Evolutionary conservation across 2,888 invertebrate genomes (phyloP).

Genomic region (Sclerodermus sp.): DNA sequence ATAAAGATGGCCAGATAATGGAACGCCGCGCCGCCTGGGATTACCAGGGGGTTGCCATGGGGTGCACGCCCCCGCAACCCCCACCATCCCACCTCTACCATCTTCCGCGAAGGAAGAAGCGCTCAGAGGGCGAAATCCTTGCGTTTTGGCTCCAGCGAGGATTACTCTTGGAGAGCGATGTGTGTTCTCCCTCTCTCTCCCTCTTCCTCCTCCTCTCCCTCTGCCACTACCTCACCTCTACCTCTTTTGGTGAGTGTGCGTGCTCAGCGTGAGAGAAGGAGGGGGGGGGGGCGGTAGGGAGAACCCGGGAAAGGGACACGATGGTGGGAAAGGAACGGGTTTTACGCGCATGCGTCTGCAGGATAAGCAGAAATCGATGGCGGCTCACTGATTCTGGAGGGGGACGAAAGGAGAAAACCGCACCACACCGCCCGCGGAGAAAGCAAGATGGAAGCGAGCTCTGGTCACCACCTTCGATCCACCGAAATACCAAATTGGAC

Average conservation of each 20-base stretch:
- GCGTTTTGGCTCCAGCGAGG: too few species aligned
- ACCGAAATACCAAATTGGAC: too few species aligned
- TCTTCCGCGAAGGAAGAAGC: too few species aligned
- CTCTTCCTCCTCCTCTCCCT: not conserved
- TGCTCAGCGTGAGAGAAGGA: too few species aligned
- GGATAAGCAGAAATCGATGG: slow-evolving; percentile 46
- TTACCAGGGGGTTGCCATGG: slow-evolving; percentile 22
- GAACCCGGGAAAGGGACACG: slow-evolving; percentile 12
- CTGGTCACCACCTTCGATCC: too few species aligned
- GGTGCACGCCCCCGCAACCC: too few species aligned
- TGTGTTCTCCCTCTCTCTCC: not conserved
- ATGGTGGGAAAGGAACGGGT: slow-evolving; percentile 2
- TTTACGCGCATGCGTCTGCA: slow-evolving; percentile 32
- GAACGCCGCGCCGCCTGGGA: slow-evolving; percentile 29
- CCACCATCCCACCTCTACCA: too few species aligned
- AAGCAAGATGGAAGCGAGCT: too few species aligned
- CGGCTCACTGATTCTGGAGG: slow-evolving; percentile 13
- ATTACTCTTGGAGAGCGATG: not conserved
- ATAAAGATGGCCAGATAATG: slow-evolving; percentile 54
- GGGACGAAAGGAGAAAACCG: too few species aligned
- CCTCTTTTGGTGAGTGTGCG: too few species aligned
- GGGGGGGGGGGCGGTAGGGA: slow-evolving; percentile 14
- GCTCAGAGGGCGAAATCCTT: too few species aligned
- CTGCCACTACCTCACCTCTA: not conserved
- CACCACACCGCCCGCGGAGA: too few species aligned